Base-by-base conservation (phyloP, 2,113 vertebrate species). In the Gila orcuttii region DNA sequence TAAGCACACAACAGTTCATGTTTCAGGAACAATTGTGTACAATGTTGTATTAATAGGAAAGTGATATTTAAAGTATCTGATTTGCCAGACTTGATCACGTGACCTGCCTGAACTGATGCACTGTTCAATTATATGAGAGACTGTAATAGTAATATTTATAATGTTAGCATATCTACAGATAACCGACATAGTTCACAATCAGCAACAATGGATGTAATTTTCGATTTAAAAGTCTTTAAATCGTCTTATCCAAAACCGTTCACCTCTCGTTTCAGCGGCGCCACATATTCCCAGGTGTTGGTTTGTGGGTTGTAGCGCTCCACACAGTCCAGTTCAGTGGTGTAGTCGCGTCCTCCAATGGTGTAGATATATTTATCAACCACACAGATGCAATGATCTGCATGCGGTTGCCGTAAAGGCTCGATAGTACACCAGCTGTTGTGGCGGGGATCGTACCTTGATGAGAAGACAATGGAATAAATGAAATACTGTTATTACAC, bases 361-460 rank as follows among this genome's bases (percentile, higher is more conserved):
- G 97, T 96, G 12, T 99, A 99, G 89, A 99, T 97, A 59, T 94
- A 94, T 68, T 91, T 92, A 8, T 94, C 97, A 90, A 96, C 88
- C 1, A 97, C 96, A 83, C 98, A 99, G 50, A 99, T 96, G 6
- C 96, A 97, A 88, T 99, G 96, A 91, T 99, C 97, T 0, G 98
- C 97, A 0, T 96, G 98, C 89, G 97, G 96, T 80, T 96, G 96
- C 92, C 96, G 97, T 88, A 99, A 92, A 31, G 98, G 92, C 91
- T 96, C 95, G 92, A 99, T 96, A 90, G 95, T 89, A 92, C 96
- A 97, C 98, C 98, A 99, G 83, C 91, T 95, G 93, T 98, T 98
- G 94, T 99, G 97, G 77, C 98, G 95, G 0, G 98, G 98, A 92
- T 99, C 98, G 8, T 98, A 99, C 91, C 98, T 99, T 86, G 15